These are phyloP conservation scores for Amblyraja radiata DNA, from an alignment of 2,797 vertebrate genomes.

Conservation along the genomic window DNA sequence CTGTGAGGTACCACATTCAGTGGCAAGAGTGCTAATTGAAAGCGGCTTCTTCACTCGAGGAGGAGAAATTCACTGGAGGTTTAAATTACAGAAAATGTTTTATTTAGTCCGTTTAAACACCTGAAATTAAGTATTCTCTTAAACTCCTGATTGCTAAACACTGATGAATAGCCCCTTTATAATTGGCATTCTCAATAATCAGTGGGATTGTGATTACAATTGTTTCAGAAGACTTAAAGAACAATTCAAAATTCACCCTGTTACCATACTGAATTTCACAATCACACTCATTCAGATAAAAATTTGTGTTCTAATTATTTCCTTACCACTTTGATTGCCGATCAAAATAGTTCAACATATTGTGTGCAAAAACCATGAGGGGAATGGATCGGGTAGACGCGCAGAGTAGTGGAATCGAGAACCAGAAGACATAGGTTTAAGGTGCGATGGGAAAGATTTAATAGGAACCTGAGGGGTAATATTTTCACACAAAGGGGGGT, in stretches of 20 bases:
- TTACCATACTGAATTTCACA: slow-evolving; percentile 62
- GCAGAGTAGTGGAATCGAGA: too few relatives aligned
- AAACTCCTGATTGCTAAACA: slow-evolving; percentile 58
- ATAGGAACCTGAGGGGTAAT: too few relatives aligned
- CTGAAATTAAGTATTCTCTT: slow-evolving; percentile 61
- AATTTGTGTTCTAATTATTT: background rate
- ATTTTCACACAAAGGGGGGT: too few relatives aligned
- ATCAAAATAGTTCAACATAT: background rate
- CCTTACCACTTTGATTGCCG: background rate
- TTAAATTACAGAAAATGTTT: slow-evolving; percentile 50
- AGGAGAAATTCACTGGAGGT: slow-evolving; percentile 46
- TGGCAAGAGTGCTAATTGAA: background rate
- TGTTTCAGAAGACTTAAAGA: slow-evolving; percentile 59
- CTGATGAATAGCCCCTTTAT: slow-evolving; percentile 65
- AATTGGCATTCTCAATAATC: slow-evolving; percentile 58
- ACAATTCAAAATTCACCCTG: slow-evolving; percentile 66
- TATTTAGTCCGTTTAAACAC: slow-evolving; percentile 59
- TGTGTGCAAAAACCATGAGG: background rate
- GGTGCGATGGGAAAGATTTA: too few relatives aligned
- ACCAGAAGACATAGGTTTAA: too few relatives aligned
- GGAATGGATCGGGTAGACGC: too few relatives aligned
- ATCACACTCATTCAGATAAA: background rate
- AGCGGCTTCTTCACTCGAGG: background rate
- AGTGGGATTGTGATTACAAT: slow-evolving; percentile 57
- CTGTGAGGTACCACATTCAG: background rate